phyloP scores from a whole-genome alignment of 1,140 invertebrate genomes.

The Calosoma granatense region DNA sequence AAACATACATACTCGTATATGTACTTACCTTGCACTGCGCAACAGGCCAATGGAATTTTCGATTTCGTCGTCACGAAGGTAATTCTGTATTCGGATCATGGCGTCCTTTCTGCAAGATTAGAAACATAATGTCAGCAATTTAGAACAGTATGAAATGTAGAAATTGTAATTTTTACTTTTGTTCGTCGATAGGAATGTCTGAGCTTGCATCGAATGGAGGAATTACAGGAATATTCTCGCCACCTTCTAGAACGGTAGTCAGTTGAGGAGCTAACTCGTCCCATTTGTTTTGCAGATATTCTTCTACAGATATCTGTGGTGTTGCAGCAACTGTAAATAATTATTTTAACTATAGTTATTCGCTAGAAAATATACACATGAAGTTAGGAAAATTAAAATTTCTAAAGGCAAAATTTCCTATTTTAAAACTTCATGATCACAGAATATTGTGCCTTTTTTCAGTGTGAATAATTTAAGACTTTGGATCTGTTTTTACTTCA shows the following conservation, averaged over 20 bases:
- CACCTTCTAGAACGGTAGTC: constrained; percentile 54
- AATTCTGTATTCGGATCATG: constrained; percentile 76
- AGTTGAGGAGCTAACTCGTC: constrained; percentile 58
- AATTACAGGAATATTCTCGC: constrained; percentile 45
- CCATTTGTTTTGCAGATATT: constrained; percentile 56
- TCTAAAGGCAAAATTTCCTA: too few species aligned
- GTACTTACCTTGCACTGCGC: constrained; percentile 68
- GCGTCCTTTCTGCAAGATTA: constrained; percentile 66
- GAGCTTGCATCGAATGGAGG: constrained; percentile 81
- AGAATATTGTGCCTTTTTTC: too few species aligned
- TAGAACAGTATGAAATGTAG: too few species aligned
- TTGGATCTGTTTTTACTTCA: too few species aligned
- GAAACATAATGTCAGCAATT: too few species aligned
- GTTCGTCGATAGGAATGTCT: constrained; percentile 73
- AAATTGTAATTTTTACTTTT: constrained; percentile 54
- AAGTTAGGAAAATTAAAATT: too few species aligned
- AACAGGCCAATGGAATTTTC: constrained; percentile 72
- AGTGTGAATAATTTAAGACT: too few species aligned
- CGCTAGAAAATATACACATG: too few species aligned
- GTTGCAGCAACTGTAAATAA: background rate
- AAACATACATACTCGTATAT: too few species aligned
- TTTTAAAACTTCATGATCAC: too few species aligned
- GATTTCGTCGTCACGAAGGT: constrained; percentile 56
- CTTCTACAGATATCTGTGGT: constrained; percentile 19
- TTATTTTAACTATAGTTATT: too few species aligned